phyloP scores from a whole-genome alignment of 2,888 invertebrate genomes.

The Diarsia mendica region DNA sequence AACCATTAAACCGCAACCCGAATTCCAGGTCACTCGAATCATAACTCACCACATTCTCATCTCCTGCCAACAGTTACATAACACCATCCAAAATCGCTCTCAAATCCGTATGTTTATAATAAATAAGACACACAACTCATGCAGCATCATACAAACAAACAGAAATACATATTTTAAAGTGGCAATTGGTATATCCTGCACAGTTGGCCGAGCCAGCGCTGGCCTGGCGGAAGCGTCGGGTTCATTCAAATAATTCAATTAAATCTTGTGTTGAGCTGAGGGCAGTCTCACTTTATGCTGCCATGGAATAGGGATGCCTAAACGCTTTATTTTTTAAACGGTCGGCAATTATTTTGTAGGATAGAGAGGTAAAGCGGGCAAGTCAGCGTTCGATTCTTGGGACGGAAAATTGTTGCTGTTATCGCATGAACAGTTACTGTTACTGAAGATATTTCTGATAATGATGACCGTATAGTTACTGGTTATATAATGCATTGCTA shows the following conservation, averaged over 20 bases:
- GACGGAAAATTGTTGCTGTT: background rate
- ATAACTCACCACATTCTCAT: constrained; percentile 6
- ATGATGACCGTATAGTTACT: background rate
- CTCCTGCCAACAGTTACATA: constrained; percentile 46
- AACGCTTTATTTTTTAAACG: constrained; percentile 36
- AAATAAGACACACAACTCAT: constrained; percentile 32
- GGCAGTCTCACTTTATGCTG: constrained; percentile 84
- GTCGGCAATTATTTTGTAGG: constrained; percentile 19
- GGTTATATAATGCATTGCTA: background rate
- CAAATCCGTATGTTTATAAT: constrained; percentile 27
- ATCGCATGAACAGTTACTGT: background rate
- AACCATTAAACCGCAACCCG: background rate
- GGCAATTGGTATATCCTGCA: constrained; percentile 88
- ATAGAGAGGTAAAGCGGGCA: background rate
- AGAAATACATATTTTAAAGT: constrained; percentile 81
- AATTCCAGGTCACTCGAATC: constrained; percentile 11
- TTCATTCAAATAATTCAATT: constrained; percentile 90
- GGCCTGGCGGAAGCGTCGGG: constrained; percentile 86
- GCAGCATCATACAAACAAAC: constrained; percentile 64
- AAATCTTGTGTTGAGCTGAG: constrained; percentile 84
- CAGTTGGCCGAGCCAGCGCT: constrained; percentile 70
- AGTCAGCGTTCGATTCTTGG: constrained; percentile 19
- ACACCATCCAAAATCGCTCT: constrained; percentile 11
- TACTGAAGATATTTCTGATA: background rate
- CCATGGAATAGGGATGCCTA: constrained; percentile 78